Percentiles rank a stretch among this genome's conserved stretches.
Conservation (phyloP, 2,888 invertebrate genomes). For the Timema cristinae region DNA sequence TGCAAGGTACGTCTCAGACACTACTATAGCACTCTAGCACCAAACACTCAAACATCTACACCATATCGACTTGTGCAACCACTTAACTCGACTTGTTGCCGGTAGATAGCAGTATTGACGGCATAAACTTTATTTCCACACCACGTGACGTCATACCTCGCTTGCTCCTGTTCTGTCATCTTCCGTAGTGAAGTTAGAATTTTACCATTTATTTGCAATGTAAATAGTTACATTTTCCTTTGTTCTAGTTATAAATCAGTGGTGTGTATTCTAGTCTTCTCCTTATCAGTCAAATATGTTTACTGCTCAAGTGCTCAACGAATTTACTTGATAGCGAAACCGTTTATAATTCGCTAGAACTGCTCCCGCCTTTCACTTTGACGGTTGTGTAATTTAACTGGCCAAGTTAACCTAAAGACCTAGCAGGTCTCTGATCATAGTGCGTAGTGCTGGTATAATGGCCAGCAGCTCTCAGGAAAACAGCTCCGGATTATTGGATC, state of each 20-base stretch:
- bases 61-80: too few relatives aligned
- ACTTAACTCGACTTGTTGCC: too few relatives aligned
- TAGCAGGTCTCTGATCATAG: too few relatives aligned
- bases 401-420: too few relatives aligned
- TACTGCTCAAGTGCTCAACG: neutral
- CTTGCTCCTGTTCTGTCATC: too few relatives aligned
- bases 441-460: slow-evolving; percentile 25
- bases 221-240: neutral
- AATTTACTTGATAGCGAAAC: neutral
- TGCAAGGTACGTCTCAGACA: too few relatives aligned
- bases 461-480: slow-evolving; percentile 27
- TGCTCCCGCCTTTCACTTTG: slow-evolving; percentile 28
- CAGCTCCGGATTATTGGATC: slow-evolving; percentile 16
- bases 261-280: neutral
- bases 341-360: slow-evolving; percentile 15
- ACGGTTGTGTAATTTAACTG: slow-evolving; percentile 31
- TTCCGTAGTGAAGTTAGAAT: too few relatives aligned
- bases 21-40: too few relatives aligned
- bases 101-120: too few relatives aligned
- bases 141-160: too few relatives aligned
- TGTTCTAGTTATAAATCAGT: neutral
- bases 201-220: neutral
- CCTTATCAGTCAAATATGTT: neutral
- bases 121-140: too few relatives aligned
- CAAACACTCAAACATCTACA: too few relatives aligned